Evolutionary conservation across 2,797 vertebrate genomes (phyloP), one percentile per base, ranked within the genome.

Genomic region (Oreortyx pictus): DNA sequence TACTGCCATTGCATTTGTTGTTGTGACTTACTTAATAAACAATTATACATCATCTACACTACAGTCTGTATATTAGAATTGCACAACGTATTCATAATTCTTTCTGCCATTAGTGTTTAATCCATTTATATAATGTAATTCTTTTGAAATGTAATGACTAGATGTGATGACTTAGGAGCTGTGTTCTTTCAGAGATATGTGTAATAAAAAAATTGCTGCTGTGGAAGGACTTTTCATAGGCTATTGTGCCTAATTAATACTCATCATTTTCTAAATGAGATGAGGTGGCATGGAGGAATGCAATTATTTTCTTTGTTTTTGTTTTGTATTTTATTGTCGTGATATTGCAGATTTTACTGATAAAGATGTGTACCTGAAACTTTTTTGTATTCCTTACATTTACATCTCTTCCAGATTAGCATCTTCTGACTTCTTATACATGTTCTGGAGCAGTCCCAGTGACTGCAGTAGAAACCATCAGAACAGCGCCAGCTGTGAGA

Each of bases 71-170:
- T 46, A 54, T 64, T 37, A 72, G 37, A 29, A 35, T 39, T 62
- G 22, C 27, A 82, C 22, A 22, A 9, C 27, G 10, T 33, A 72
- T 59, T 81, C 50, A 39, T 47, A 57, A 25, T 68, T 31, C 66
- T 20, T 85, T 80, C 52, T 82, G 59, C 8, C 52, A 64, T 72
- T 77, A 82, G 3, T 31, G 60, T 88, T 88, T 77, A 73, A 87
- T 60, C 11, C 43, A 10, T 67, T 89, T 77, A 22, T 47, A 10
- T 66, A 60, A 66, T 14, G 17, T 33, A 8, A 56, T 57, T 18
- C 11, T 92, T 85, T 72, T 79, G 60, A 77, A 88, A 85, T 39
- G 35, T 64, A 77, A 20, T 74, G 56, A 59, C 60, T 70, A 66
- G 43, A 56, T 13, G 7, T 16, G 15, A 85, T 82, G 68, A 77